Evolutionary conservation across 2,113 vertebrate species (phyloP).

Genomic region (Triplophysa siluroides): DNA sequence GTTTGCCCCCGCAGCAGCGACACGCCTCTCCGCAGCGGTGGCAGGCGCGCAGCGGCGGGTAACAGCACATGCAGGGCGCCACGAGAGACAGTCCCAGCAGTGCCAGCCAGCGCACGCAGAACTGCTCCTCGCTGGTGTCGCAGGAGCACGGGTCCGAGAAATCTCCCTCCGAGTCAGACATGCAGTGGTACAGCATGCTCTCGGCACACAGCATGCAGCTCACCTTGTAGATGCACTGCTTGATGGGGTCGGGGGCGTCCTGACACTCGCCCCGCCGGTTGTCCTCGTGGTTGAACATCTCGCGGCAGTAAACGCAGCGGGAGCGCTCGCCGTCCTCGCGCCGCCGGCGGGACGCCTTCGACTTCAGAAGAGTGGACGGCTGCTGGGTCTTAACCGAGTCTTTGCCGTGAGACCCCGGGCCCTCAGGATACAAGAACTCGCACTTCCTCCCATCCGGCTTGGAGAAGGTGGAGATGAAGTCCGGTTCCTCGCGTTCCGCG

Average conservation of each 20-base stretch:
- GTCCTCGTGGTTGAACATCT: slow-evolving; percentile 98
- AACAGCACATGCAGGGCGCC: slow-evolving; percentile 99
- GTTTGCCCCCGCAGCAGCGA: slow-evolving; percentile 96
- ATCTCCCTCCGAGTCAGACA: slow-evolving; percentile 98
- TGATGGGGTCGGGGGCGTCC: slow-evolving; percentile 96
- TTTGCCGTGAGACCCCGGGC: slow-evolving; percentile 84
- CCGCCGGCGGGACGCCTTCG: slow-evolving; percentile 88
- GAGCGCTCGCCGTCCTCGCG: slow-evolving; percentile 98
- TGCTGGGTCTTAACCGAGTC: slow-evolving; percentile 93
- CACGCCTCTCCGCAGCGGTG: slow-evolving; percentile 96
- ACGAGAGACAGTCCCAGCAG: slow-evolving; percentile 93
- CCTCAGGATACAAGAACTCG: slow-evolving; percentile 89
- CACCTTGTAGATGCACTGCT: slow-evolving; percentile 97
- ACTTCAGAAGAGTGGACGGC: slow-evolving; percentile 85
- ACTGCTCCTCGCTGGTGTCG: slow-evolving; percentile 96
- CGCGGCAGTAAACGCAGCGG: slow-evolving; percentile 95
- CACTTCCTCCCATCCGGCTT: slow-evolving; percentile 94
- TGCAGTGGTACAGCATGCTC: slow-evolving; percentile 99
- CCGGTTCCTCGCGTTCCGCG: slow-evolving; percentile 84
- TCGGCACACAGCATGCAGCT: slow-evolving; percentile 99
- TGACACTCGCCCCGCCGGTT: slow-evolving; percentile 95
- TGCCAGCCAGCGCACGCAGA: slow-evolving; percentile 98
- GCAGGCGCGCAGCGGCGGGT: slow-evolving; percentile 92
- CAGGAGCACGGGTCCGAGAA: slow-evolving; percentile 99
- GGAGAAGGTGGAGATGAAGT: slow-evolving; percentile 83